Evolutionary conservation across 1,140 invertebrate species (phyloP).

Genomic region (Aradophagus sp.): DNA sequence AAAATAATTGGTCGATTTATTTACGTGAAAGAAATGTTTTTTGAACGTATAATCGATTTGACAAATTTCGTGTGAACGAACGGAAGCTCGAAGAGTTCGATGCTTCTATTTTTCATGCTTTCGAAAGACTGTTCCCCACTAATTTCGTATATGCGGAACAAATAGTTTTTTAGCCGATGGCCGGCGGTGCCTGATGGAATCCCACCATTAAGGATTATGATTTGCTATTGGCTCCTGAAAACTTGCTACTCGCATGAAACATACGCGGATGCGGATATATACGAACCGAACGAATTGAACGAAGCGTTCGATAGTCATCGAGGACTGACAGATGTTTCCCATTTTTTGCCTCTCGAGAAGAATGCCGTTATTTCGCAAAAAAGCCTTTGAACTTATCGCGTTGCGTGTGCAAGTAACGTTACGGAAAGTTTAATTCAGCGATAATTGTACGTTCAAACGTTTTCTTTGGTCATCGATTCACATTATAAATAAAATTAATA

Average conservation of each 20-base stretch:
- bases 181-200: slow-evolving; percentile 55
- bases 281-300: slow-evolving; percentile 59
- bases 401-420: slow-evolving; percentile 43
- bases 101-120: slow-evolving; percentile 32
- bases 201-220: slow-evolving; percentile 61
- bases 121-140: slow-evolving; percentile 33
- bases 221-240: slow-evolving; percentile 54
- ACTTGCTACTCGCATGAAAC: slow-evolving; percentile 57
- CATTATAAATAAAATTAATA: too few relatives aligned
- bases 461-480: background rate
- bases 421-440: slow-evolving; percentile 35
- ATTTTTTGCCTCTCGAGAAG: slow-evolving; percentile 65
- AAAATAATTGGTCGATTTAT: too few relatives aligned
- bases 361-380: slow-evolving; percentile 71
- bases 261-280: slow-evolving; percentile 59
- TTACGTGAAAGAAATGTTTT: too few relatives aligned
- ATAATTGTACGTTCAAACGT: slow-evolving; percentile 17
- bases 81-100: slow-evolving; percentile 31
- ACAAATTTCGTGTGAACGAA: slow-evolving; percentile 20
- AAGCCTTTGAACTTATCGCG: slow-evolving; percentile 64
- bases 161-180: slow-evolving; percentile 64
- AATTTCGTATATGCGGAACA: slow-evolving; percentile 60
- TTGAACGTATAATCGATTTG: too few relatives aligned
- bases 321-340: slow-evolving; percentile 70
- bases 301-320: slow-evolving; percentile 68